These are phyloP conservation scores for Callorhinus ursinus DNA, from an alignment of 2,113 vertebrate genomes.

Conservation along the genomic window DNA sequence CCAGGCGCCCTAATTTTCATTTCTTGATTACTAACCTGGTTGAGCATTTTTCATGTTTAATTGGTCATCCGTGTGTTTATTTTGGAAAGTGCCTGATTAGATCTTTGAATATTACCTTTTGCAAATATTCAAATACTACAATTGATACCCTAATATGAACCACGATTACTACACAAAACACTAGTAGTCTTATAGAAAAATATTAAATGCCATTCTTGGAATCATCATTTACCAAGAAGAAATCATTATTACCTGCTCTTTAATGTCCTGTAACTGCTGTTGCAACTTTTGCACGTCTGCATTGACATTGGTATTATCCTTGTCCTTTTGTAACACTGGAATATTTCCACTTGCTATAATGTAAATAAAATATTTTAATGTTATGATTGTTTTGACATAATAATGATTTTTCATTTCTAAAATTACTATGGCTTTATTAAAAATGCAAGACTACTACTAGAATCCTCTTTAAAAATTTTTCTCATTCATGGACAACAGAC, in stretches of 20 bases:
- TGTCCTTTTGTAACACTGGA: constrained; percentile 96
- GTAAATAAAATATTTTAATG: constrained; percentile 44
- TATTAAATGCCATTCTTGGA: neutral
- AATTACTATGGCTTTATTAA: neutral
- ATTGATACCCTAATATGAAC: neutral
- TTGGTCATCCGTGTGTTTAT: neutral
- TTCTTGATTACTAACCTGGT: neutral
- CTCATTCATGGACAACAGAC: neutral
- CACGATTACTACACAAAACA: neutral
- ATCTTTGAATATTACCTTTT: neutral
- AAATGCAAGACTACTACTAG: neutral
- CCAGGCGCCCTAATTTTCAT: neutral
- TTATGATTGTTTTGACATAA: constrained; percentile 44
- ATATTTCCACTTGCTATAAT: constrained; percentile 96
- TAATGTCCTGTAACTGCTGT: constrained; percentile 99
- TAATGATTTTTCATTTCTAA: neutral
- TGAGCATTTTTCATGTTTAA: constrained; percentile 1
- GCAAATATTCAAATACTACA: neutral
- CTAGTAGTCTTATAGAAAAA: neutral
- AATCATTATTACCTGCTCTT: constrained; percentile 92
- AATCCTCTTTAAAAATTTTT: neutral
- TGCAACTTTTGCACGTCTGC: constrained; percentile 99
- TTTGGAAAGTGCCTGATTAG: neutral
- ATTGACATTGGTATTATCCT: constrained; percentile 99
- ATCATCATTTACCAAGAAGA: neutral